Base-by-base conservation (phyloP, 2,888 invertebrate genomes). In the Xestia c-nigrum region DNA sequence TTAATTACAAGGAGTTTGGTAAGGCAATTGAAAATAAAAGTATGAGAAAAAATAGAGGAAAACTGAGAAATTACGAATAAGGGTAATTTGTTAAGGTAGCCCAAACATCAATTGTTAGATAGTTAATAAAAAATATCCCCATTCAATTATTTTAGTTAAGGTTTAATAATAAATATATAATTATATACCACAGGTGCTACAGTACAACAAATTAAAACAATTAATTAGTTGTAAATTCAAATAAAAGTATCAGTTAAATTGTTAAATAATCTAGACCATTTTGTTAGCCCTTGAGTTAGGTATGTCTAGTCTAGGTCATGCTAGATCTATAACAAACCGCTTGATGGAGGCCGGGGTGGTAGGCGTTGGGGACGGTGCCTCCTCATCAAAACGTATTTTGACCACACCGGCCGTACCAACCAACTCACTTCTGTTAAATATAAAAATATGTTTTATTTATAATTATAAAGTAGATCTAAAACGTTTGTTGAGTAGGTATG, bases 391-490 rank as follows among this genome's bases (percentile, higher is more conserved):
- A 87, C 93, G 96, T 89, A 97, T 95, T 96, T 97, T 97, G 93
- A 97, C 97, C 92, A 97, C 97, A 93, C 97, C 97, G 85, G 97
- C 97, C 84, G 97, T 97, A 86, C 97, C 97, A 89, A 97, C 96
- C 94, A 97, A 96, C 93, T 97, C 97, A 97, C 97, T 97, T 97
- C 97, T 97, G 96, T 96, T 95, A 95, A 95, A 94, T 91, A 90
- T 84, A 93, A 94, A 89, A 89, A 91, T 86, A 76, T 77, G n/a
- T 65, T 77, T 84, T 59, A 80, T 65, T 71, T 71, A 72, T 80
- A 71, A 63, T 61, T 67, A 72, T 78, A 72, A 59, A 55, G 14
- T 61, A 72, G 21, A 73, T 73, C 21, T 65, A 10, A 57, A 67
- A 72, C 6, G 74, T 52, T 65, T 80, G 21, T 40, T 71, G n/a